phyloP scores from a whole-genome alignment of 1,140 invertebrate species.

The Procambarus virginalis region DNA sequence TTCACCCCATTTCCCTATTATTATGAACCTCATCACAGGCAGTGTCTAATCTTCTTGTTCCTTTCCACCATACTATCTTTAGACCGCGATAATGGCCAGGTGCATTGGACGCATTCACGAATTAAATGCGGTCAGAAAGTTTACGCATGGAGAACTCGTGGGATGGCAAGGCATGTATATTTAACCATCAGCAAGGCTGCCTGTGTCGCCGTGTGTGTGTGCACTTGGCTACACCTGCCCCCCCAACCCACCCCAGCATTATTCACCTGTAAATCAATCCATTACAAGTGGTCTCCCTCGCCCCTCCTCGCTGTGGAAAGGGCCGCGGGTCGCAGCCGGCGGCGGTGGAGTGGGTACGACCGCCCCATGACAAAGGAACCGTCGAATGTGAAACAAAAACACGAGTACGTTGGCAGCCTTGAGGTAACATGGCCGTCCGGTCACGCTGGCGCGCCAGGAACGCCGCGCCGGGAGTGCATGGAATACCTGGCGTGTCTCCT shows the following conservation, averaged over 20 bases:
- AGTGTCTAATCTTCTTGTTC: too few relatives aligned
- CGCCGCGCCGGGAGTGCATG: slow-evolving; percentile 58
- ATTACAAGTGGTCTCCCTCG: background rate
- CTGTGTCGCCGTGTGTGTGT: background rate
- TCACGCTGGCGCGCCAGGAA: slow-evolving; percentile 65
- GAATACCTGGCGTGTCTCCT: slow-evolving; percentile 62
- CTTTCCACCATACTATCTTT: too few relatives aligned
- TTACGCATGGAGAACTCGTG: background rate
- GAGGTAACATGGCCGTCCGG: slow-evolving; percentile 59
- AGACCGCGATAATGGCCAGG: too few relatives aligned
- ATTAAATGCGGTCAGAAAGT: background rate
- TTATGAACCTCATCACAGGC: too few relatives aligned
- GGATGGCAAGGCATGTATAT: slow-evolving; percentile 51
- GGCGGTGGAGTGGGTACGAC: background rate
- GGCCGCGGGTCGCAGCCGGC: background rate
- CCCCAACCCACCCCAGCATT: background rate
- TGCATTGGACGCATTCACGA: background rate
- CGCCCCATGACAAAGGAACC: slow-evolving; percentile 33
- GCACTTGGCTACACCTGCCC: background rate
- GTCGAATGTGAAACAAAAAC: slow-evolving; percentile 43
- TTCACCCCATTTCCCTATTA: too few relatives aligned
- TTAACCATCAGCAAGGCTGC: slow-evolving; percentile 50
- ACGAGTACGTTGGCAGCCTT: slow-evolving; percentile 62
- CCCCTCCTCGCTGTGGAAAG: background rate
- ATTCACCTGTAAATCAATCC: background rate